Base-by-base conservation (phyloP, 2,888 invertebrate species). In the Sympetrum striolatum region DNA sequence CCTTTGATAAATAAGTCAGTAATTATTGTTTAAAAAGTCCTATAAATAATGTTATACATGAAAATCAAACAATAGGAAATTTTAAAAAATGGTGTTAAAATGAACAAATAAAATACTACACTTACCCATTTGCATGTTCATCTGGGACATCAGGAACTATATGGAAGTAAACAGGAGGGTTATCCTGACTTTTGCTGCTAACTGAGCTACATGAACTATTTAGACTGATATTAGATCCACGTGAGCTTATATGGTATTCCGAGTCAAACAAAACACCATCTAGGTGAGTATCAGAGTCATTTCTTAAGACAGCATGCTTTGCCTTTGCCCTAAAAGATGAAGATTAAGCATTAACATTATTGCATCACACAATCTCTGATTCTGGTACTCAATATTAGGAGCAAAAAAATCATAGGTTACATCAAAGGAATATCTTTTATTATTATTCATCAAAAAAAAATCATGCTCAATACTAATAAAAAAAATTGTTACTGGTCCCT, bases 151-250 rank as follows among this genome's bases (percentile, higher is more conserved):
- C 93, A 58, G 91, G 91, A 91, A 92, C 91, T 60, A 92, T 92
- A 91, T 92, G 92, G 90, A 94, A 94, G 91, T 93, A 93, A n/a
- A 93, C 92, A 37, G 93, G 93, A 35, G 94, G 94, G 92, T 94
- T 94, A 92, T 95, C 95, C 81, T 95, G 94, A 91, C 95, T 95
- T 92, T 94, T 94, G 91, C 94, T 95, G 92, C 95, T 95, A 91
- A 95, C 93, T 37, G 95, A 95, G 92, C 95, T 95, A 92, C 95
- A 94, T 92, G 94, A 94, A 91, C 96, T 96, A 93, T 95, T 96
- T 80, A 96, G 93, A 93, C 96, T 96, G 91, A 95, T 94, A 93
- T 95, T 95, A n/a, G 95, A 95, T 90, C 95, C 94, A 64, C 93
- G 92, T 0, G 94, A 94, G 92, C 92, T 92, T 5, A 92, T 91